Conservation (phyloP, 2,888 invertebrate genomes). For the Ornithoptera alexandrae region DNA sequence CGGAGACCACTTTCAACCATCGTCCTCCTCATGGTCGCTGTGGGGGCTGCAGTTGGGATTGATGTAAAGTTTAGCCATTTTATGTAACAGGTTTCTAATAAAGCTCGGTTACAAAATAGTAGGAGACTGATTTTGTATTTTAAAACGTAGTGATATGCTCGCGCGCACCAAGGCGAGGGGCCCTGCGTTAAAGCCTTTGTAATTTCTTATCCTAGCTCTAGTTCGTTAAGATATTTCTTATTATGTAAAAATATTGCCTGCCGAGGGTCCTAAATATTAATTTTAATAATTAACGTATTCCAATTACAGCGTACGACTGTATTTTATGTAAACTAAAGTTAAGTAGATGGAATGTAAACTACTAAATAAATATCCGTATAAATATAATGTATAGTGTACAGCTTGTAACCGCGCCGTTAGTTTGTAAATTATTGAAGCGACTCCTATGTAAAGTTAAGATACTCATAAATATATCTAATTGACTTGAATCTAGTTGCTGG, state of each 20-base stretch:
- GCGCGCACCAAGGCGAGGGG: constrained; percentile 67
- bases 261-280: constrained; percentile 51
- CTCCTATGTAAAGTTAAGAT: constrained; percentile 71
- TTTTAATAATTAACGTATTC: constrained; percentile 57
- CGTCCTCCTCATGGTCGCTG: too few species aligned
- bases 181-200: constrained; percentile 51
- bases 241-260: constrained; percentile 50
- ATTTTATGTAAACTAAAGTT: constrained; percentile 68
- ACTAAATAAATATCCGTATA: constrained; percentile 38
- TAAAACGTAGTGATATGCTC: constrained; percentile 68
- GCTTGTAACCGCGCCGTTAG: constrained; percentile 66
- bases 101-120: constrained; percentile 71
- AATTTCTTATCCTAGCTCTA: constrained; percentile 42
- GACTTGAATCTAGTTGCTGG: constrained; percentile 77
- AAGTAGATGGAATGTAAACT: constrained; percentile 52
- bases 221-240: constrained; percentile 36
- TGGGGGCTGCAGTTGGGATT: constrained; percentile 40
- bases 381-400: constrained; percentile 55
- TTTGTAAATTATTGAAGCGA: constrained; percentile 74
- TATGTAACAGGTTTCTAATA: constrained; percentile 47
- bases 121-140: constrained; percentile 78
- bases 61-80: constrained; percentile 44
- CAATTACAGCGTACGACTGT: constrained; percentile 69
- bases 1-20: too few species aligned
- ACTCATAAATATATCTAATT: constrained; percentile 76